Percentiles rank a stretch among this genome's conserved stretches.
phyloP scores from a whole-genome alignment of 2,888 invertebrate species.

The Metopia argyrocephala region DNA sequence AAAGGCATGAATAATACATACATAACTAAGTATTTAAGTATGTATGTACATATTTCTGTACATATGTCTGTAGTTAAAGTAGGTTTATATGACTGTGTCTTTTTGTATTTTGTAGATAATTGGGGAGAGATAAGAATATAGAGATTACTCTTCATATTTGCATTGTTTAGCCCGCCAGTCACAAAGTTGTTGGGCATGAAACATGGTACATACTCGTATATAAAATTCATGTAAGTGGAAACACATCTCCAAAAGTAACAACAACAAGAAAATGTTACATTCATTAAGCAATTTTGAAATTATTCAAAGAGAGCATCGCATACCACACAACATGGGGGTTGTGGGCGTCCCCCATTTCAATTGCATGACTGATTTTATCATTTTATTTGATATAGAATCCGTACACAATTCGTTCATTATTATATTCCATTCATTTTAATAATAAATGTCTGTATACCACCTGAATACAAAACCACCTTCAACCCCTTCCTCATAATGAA shows the following conservation, averaged over 20 bases:
- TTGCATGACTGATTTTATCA: conserved; percentile 47
- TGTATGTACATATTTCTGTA: no score
- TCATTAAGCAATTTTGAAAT: conserved; percentile 24
- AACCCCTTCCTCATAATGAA: not conserved
- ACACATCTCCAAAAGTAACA: conserved; percentile 26
- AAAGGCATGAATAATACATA: not conserved
- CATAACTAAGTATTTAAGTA: conserved; percentile 7
- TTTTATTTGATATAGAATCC: conserved; percentile 53
- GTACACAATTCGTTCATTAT: conserved; percentile 39
- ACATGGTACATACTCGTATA: conserved; percentile 4
- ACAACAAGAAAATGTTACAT: conserved; percentile 35
- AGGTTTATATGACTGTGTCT: conserved; percentile 1
- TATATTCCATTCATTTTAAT: conserved; percentile 22
- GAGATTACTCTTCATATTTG: conserved; percentile 63
- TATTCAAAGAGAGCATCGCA: conserved; percentile 48
- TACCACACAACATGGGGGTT: conserved; percentile 33
- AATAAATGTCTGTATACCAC: conserved; percentile 36
- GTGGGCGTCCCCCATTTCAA: conserved; percentile 59
- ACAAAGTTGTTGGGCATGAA: conserved; percentile 63
- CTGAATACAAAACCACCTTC: not conserved
- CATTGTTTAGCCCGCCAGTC: conserved; percentile 74
- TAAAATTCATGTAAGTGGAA: conserved; percentile 21
- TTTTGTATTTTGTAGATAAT: conserved; percentile 72
- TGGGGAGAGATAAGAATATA: conserved; percentile 75
- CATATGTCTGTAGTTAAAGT: no score